Conservation (phyloP, 1,140 invertebrate species). For the Patella vulgata region DNA sequence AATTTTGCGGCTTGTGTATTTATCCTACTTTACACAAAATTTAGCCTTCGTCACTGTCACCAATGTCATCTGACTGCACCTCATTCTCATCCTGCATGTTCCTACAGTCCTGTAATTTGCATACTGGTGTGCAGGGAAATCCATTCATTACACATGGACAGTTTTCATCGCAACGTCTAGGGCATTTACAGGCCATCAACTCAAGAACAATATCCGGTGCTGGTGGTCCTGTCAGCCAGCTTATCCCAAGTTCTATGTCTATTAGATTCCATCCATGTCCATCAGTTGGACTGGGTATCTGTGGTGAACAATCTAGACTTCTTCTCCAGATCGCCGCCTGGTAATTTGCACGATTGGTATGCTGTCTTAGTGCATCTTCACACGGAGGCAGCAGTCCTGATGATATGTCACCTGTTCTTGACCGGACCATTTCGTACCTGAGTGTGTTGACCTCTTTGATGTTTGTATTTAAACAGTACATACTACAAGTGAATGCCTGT, state of each 20-base stretch:
- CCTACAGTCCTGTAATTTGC: slow-evolving; percentile 15
- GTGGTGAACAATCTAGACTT: slow-evolving; percentile 14
- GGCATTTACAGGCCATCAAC: slow-evolving; percentile 23
- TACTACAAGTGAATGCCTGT: slow-evolving; percentile 10
- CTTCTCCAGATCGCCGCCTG: slow-evolving; percentile 26
- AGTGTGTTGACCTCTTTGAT: slow-evolving; percentile 21
- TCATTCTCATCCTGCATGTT: slow-evolving; percentile 7
- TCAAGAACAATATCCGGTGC: slow-evolving; percentile 26
- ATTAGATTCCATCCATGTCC: slow-evolving; percentile 25
- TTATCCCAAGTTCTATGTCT: slow-evolving; percentile 1
- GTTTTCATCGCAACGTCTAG: slow-evolving; percentile 6
- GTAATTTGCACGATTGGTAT: slow-evolving; percentile 28
- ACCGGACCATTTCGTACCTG: slow-evolving; percentile 23
- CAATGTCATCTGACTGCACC: slow-evolving; percentile 2
- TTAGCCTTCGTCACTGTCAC: slow-evolving; percentile 7
- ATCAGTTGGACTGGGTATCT: slow-evolving; percentile 16
- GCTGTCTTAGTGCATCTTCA: slow-evolving; percentile 16
- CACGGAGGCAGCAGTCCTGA: slow-evolving; percentile 23
- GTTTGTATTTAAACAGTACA: background rate
- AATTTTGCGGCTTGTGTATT: too few relatives aligned
- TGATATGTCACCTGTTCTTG: slow-evolving; percentile 22
- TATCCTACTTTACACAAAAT: too few relatives aligned
- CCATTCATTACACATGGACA: slow-evolving; percentile 18
- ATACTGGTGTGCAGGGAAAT: slow-evolving; percentile 24
- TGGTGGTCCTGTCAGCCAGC: slow-evolving; percentile 21